Evolutionary conservation across 2,797 vertebrate genomes (phyloP).

Genomic region (Coendou prehensilis): DNA sequence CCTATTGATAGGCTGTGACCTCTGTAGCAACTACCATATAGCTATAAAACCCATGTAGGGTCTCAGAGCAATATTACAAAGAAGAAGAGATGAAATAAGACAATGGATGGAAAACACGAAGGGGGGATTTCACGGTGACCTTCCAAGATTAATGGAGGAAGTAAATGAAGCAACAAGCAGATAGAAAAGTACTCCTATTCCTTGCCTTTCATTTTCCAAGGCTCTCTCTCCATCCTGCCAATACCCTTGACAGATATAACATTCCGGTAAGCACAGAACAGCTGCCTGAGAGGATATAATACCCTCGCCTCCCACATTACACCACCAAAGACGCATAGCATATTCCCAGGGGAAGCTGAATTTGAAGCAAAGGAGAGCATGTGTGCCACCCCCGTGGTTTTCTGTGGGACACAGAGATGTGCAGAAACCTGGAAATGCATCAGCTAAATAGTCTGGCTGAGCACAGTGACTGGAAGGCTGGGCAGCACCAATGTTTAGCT

Average conservation of each 20-base stretch:
- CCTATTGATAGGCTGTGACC: background rate
- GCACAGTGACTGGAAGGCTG: background rate
- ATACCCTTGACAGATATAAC: slow-evolving; percentile 62
- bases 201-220: slow-evolving; percentile 41
- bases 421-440: slow-evolving; percentile 72
- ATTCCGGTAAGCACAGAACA: slow-evolving; percentile 68
- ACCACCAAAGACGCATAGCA: slow-evolving; percentile 38
- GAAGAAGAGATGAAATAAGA: background rate
- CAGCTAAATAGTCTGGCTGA: slow-evolving; percentile 52
- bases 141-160: background rate
- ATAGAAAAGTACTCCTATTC: background rate
- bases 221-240: slow-evolving; percentile 62
- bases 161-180: background rate
- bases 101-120: background rate
- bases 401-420: background rate
- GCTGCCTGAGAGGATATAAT: slow-evolving; percentile 72
- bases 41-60: background rate
- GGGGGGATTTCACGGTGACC: background rate
- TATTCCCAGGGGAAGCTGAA: slow-evolving; percentile 62
- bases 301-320: slow-evolving; percentile 72
- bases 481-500: slow-evolving; percentile 63
- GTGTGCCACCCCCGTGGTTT: slow-evolving; percentile 42
- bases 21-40: background rate
- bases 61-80: background rate
- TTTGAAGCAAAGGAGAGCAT: slow-evolving; percentile 46